Base-by-base conservation (phyloP, 2,888 invertebrate genomes). In the Eledona agricola region DNA sequence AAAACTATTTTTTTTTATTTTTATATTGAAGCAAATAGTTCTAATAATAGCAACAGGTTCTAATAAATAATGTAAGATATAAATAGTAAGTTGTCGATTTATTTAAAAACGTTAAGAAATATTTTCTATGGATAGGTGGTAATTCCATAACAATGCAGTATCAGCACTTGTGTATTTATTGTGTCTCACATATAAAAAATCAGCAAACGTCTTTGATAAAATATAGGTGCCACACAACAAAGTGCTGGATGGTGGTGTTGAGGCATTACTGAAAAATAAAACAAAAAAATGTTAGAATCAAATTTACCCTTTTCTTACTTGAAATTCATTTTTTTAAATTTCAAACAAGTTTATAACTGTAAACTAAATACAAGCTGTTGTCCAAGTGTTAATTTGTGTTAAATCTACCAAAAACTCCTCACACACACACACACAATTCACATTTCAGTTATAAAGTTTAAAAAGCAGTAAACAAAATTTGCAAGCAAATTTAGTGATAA, bases 211-310 rank as follows among this genome's bases (percentile, higher is more conserved):
- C 7, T 45, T 11, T 16, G 37, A 38, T 34, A 49, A 38, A 56
- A 57, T 43, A 59, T 61, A 57, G 43, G 43, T 57, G 58, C 52
- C 47, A 64, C 59, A 64, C 61, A 62, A 59, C 32, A 26, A 42
- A 58, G 50, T 51, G 50, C 40, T 31, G 38, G 46, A 25, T 52
- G 32, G 10, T 6, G 38, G 4, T 12, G 19, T 16, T 34, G n/a
- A 13, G 25, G 32, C 15, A 34, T 65, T 60, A 65, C 65, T 65
- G 60, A 35, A 64, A 64, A 47, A 57, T 47, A 52, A 54, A n/a
- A n/a, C n/a, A 51, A 53, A 52, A 11, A 35, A 38, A 46, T 2
- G 4, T 35, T 11, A 20, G n/a, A n/a, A n/a, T n/a, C n/a, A n/a
- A n/a, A n/a, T n/a, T n/a, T n/a, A n/a, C n/a, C n/a, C n/a, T n/a